Conservation (phyloP, 1,140 invertebrate genomes). For the Trichomalopsis sarcophagae region DNA sequence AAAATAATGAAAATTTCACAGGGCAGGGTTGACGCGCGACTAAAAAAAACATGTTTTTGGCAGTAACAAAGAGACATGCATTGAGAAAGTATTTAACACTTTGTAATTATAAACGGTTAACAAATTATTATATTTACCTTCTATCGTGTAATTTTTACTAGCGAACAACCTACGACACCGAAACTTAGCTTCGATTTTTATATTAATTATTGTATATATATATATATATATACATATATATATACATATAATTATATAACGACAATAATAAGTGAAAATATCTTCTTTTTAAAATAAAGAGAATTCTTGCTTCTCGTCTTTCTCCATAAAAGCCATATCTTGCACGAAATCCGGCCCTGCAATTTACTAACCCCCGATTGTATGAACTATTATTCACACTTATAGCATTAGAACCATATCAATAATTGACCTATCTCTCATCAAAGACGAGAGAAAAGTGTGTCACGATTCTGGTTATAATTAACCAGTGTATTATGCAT, state of each 20-base stretch:
- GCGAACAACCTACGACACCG: conserved; percentile 51
- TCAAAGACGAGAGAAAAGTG: conserved; percentile 25
- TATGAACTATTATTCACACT: conserved; percentile 51
- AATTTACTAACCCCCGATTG: conserved; percentile 38
- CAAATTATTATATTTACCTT: conserved; percentile 45
- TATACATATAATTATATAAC: conserved; percentile 46
- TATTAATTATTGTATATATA: conserved; percentile 48
- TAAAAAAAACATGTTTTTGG: conserved; percentile 36
- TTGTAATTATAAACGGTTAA: conserved; percentile 44
- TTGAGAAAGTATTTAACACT: conserved; percentile 34
- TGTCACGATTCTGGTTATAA: conserved; percentile 40
- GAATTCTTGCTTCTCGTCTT: conserved; percentile 54
- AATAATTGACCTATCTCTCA: conserved; percentile 46
- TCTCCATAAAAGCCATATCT: conserved; percentile 53
- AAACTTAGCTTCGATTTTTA: conserved; percentile 51
- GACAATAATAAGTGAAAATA: conserved; percentile 51
- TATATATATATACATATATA: conserved; percentile 37
- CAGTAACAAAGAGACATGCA: conserved; percentile 13
- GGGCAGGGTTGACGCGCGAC: conserved; percentile 21
- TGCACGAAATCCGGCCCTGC: conserved; percentile 43
- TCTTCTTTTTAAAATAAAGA: conserved; percentile 49
- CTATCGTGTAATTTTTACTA: conserved; percentile 53
- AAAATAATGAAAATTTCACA: not conserved
- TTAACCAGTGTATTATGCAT: conserved; percentile 43
- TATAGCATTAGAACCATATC: conserved; percentile 54